phyloP scores from a whole-genome alignment of 2,888 invertebrate species.

The Sericinus montela region DNA sequence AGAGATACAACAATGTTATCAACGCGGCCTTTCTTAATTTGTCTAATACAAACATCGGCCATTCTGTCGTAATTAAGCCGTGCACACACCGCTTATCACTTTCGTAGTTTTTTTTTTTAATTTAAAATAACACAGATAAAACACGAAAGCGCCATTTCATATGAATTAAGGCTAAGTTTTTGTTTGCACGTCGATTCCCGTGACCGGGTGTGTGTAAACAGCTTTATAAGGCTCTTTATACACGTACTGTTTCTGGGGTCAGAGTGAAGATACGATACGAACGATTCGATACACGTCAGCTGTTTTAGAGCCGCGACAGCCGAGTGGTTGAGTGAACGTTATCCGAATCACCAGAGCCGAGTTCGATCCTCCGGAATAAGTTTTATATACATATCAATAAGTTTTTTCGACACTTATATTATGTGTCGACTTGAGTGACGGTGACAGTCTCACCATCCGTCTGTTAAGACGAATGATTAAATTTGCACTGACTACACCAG shows the following conservation, averaged over 20 bases:
- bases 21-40: conserved; percentile 39
- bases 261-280: not conserved
- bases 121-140: conserved; percentile 49
- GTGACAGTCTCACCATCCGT: no score
- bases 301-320: no score
- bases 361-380: no score
- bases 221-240: conserved; percentile 18
- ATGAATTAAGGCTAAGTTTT: conserved; percentile 38
- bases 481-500: no score
- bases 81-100: conserved; percentile 37
- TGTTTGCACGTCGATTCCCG: conserved; percentile 35
- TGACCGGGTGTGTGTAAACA: conserved; percentile 33
- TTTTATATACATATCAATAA: no score
- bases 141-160: conserved; percentile 36
- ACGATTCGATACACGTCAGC: not conserved
- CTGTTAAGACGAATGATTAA: no score
- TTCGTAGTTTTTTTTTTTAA: conserved; percentile 47
- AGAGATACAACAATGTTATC: conserved; percentile 33
- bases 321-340: no score
- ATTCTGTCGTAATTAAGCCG: conserved; percentile 41
- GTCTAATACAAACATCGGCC: conserved; percentile 44
- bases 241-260: conserved; percentile 6
- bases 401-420: no score
- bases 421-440: no score
- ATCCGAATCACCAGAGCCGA: no score